These are phyloP conservation scores for Panagrolaimus sp. DNA, from an alignment of 1,140 invertebrate genomes.

Conservation along the genomic window DNA sequence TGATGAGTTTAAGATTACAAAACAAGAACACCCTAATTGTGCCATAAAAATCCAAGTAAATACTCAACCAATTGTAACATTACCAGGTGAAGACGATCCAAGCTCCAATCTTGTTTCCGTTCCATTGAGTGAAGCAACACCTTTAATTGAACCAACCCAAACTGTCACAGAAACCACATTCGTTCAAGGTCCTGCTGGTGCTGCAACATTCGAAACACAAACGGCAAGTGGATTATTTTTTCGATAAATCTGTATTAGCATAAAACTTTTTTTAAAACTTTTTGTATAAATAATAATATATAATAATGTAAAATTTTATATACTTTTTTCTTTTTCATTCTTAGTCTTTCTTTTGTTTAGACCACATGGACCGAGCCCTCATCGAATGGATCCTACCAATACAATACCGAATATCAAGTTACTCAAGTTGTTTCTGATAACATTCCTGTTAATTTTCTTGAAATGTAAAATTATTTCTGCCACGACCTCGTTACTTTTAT, in stretches of 20 bases:
- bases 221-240: too few species aligned
- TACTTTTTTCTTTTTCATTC: background rate
- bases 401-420: background rate
- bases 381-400: background rate
- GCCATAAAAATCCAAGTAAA: constrained; percentile 1
- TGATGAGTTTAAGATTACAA: background rate
- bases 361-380: background rate
- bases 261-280: background rate
- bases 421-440: background rate
- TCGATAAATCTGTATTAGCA: background rate
- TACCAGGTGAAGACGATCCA: background rate
- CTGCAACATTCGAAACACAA: background rate
- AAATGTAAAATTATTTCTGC: background rate
- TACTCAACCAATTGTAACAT: background rate
- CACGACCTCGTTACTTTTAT: background rate
- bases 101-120: background rate
- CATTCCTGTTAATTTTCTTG: background rate
- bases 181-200: background rate
- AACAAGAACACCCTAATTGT: background rate
- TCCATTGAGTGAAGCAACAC: background rate
- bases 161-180: background rate
- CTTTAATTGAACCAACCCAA: background rate
- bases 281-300: too few species aligned
- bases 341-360: background rate
- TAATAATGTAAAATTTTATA: too few species aligned